These are phyloP conservation scores for Dissostichus mawsoni DNA, from an alignment of 2,113 vertebrate species.

Conservation along the genomic window DNA sequence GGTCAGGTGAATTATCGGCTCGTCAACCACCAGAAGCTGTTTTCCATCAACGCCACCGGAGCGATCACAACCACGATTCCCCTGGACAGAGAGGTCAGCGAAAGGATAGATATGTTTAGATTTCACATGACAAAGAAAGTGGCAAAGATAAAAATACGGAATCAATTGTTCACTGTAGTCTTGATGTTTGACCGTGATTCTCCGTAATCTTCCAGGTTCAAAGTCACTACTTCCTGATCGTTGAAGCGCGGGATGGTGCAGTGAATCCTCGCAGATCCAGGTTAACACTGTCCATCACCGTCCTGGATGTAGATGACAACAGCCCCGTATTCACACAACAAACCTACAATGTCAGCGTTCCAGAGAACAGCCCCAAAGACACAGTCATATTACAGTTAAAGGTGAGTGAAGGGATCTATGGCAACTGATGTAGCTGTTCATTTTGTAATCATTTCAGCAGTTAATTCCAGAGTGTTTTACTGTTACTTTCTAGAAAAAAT, in stretches of 20 bases:
- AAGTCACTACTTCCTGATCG: slow-evolving; percentile 89
- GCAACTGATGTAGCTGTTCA: not conserved
- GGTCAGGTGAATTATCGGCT: slow-evolving; percentile 93
- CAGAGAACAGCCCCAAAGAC: slow-evolving; percentile 91
- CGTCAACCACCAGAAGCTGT: slow-evolving; percentile 90
- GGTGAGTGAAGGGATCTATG: slow-evolving; percentile 72
- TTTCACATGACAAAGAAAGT: not conserved
- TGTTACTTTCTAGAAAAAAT: not conserved
- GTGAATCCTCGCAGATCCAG: slow-evolving; percentile 88
- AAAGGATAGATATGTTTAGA: slow-evolving; percentile 10
- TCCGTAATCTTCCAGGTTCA: slow-evolving; percentile 53
- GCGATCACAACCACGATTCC: slow-evolving; percentile 90
- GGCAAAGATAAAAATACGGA: not conserved
- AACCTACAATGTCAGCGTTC: slow-evolving; percentile 86
- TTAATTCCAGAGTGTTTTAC: not conserved
- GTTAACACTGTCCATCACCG: slow-evolving; percentile 86
- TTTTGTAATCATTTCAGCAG: not conserved
- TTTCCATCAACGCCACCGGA: slow-evolving; percentile 92
- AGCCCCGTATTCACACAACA: slow-evolving; percentile 92
- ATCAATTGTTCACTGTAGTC: not conserved
- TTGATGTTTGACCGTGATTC: not conserved
- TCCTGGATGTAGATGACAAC: slow-evolving; percentile 96
- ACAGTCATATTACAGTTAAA: slow-evolving; percentile 88
- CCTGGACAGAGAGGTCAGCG: slow-evolving; percentile 90
- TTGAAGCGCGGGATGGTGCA: slow-evolving; percentile 92